phyloP scores from a whole-genome alignment of 1,140 invertebrate genomes.

The Sarcophaga bullata region DNA sequence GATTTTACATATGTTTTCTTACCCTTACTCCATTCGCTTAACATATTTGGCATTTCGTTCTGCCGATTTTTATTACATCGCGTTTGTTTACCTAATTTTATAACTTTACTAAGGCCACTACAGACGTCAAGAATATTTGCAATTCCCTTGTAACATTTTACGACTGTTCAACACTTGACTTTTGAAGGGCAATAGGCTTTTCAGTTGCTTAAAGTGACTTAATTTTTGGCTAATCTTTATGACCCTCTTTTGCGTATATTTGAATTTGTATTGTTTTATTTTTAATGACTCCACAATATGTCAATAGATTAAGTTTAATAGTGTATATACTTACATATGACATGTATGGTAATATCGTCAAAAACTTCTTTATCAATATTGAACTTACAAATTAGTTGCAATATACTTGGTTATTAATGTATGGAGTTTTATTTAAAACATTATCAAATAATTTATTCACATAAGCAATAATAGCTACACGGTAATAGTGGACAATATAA shows the following conservation, averaged over 20 bases:
- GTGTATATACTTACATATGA: too few species aligned
- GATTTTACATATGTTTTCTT: not conserved
- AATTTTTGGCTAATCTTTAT: not conserved
- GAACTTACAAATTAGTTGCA: too few species aligned
- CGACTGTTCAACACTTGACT: not conserved
- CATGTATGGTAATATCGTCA: not conserved
- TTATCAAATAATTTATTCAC: too few species aligned
- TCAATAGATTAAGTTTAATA: not conserved
- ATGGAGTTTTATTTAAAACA: too few species aligned
- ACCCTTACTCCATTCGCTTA: not conserved
- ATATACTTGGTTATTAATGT: too few species aligned
- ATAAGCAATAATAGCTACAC: too few species aligned
- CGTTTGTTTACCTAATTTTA: slow-evolving; percentile 24
- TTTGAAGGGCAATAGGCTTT: not conserved
- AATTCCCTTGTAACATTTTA: not conserved
- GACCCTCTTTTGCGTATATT: not conserved
- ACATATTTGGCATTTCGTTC: not conserved
- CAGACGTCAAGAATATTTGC: not conserved
- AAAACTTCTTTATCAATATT: not conserved
- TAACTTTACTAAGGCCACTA: not conserved
- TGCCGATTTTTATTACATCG: not conserved
- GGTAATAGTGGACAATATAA: too few species aligned
- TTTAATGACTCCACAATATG: slow-evolving; percentile 9
- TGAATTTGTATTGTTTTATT: not conserved
- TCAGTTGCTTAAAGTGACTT: not conserved